Base-by-base conservation (phyloP, 2,888 invertebrate genomes). In the Abrostola triplasia region DNA sequence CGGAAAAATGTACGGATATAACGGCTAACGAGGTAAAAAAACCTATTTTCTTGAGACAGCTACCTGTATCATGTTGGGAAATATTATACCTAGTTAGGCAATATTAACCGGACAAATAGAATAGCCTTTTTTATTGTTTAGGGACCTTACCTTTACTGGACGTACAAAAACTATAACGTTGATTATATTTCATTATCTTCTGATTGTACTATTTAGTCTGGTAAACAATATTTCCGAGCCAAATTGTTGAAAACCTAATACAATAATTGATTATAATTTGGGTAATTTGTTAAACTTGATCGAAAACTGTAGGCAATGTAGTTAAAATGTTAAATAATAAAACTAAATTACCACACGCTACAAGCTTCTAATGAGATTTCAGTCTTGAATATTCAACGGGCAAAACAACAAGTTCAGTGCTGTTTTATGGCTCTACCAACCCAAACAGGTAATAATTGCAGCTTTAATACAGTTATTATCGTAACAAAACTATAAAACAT, bases 21-120 rank as follows among this genome's bases (percentile, higher is more conserved):
- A 67, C 47, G 51, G 57, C 62, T 75, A 75, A 72, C 60, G 63
- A 76, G 62, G 44, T 63, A 67, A 44, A 65, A 55, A 59, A 66
- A 53, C 65, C 62, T 71, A 70, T 76, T 73, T 76, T 48, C 53
- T 24, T 55, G 70, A 56, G 71, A 68, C 47, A 65, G 73, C 56
- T 56, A 61, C 70, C 70, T 67, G 52, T 64, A 59, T 76, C 62
- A 62, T 37, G 60, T 51, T 60, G 52, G 11, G 36, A 67, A 66
- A 73, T 65, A 73, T 71, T 60, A 60, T 62, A 70, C 48, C 59
- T 55, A 57, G 53, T 55, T 73, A 66, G 57, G 57, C 13, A 52
- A 60, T 67, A 73, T 48, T 60, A 70, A 59, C 57, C 10, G 60
- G 70, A 67, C 59, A 67, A 74, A 73, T 58, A 59, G 38, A 11